Conservation (phyloP, 2,797 vertebrate species). For the Iguana delicatissima region DNA sequence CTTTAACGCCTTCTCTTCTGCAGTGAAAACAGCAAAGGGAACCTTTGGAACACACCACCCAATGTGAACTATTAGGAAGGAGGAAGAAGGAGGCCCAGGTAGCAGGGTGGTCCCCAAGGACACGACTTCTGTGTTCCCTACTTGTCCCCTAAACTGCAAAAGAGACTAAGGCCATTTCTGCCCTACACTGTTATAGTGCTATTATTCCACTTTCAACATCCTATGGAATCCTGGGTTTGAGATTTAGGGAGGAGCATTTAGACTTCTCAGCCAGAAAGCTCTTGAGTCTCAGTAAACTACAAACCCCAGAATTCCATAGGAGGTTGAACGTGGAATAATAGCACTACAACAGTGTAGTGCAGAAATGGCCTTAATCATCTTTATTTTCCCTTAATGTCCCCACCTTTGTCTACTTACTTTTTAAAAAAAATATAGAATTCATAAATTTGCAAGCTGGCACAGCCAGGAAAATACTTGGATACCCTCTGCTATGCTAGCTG, state of each 20-base stretch:
- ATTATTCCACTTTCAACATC: too few species aligned
- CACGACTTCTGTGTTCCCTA: background rate
- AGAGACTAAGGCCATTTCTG: background rate
- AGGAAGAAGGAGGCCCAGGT: too few species aligned
- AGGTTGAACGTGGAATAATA: too few species aligned
- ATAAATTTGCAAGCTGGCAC: background rate
- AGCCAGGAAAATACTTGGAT: background rate
- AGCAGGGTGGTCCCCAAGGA: background rate
- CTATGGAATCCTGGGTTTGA: too few species aligned
- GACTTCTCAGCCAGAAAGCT: too few species aligned
- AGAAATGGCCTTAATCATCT: background rate
- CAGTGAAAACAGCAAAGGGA: background rate
- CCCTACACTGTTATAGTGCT: too few species aligned
- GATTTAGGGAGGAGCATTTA: too few species aligned
- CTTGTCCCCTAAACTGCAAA: background rate
- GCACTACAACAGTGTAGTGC: too few species aligned
- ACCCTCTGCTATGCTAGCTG: background rate
- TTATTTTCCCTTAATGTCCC: too few species aligned
- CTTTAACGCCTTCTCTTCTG: background rate
- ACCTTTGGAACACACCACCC: background rate
- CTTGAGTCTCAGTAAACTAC: too few species aligned
- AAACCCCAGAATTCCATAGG: too few species aligned
- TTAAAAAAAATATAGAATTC: too few species aligned
- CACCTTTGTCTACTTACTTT: background rate
- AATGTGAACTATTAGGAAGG: background rate